Percentiles rank a stretch among this genome's conserved stretches.
These are phyloP conservation scores for Drosophila melanica DNA, from an alignment of 1,140 invertebrate species.

Conservation along the genomic window DNA sequence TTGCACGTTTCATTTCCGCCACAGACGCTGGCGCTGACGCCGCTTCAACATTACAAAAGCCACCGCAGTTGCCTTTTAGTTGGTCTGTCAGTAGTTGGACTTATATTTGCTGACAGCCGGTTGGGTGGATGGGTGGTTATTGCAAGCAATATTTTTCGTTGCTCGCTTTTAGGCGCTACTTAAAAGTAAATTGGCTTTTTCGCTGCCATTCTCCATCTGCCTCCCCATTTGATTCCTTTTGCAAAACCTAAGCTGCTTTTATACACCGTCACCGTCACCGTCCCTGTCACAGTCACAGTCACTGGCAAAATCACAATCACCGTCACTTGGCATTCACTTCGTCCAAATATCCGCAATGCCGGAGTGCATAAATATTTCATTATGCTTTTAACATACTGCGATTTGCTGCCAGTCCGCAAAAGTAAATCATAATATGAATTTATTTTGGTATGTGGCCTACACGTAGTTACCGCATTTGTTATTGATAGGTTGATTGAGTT, in stretches of 20 bases:
- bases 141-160: conserved; percentile 15
- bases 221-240: conserved; percentile 17
- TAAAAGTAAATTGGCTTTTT: conserved; percentile 48
- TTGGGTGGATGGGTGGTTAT: too few species aligned
- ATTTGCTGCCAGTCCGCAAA: conserved; percentile 30
- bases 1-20: conserved; percentile 75
- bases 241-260: conserved; percentile 49
- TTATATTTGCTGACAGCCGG: conserved; percentile 39
- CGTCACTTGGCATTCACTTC: conserved; percentile 44
- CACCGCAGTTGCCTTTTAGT: conserved; percentile 43
- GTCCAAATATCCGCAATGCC: conserved; percentile 70
- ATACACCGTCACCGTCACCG: conserved; percentile 34
- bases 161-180: conserved; percentile 42
- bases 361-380: conserved; percentile 79
- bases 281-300: conserved; percentile 8
- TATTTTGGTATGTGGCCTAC: conserved; percentile 30
- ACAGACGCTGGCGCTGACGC: conserved; percentile 58
- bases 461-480: conserved; percentile 7
- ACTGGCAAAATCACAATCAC: conserved; percentile 1
- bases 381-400: conserved; percentile 56
- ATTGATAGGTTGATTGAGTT: conserved; percentile 29
- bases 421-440: conserved; percentile 38
- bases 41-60: conserved; percentile 39
- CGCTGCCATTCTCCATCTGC: conserved; percentile 21
- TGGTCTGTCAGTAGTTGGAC: conserved; percentile 43